Evolutionary conservation across 1,140 invertebrate genomes (phyloP), one percentile per base, ranked within the genome.

Genomic region (Procambarus virginalis): DNA sequence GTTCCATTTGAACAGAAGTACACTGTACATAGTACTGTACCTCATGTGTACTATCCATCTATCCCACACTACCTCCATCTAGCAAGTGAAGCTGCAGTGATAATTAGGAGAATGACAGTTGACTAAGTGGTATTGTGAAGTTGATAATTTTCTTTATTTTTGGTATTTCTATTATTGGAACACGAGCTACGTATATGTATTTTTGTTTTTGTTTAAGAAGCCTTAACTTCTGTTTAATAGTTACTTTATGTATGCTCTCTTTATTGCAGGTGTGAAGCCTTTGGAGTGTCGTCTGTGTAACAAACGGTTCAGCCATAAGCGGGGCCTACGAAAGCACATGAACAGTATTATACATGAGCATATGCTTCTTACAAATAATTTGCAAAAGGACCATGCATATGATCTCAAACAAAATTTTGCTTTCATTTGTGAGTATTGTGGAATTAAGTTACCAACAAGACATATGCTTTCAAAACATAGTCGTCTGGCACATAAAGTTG

Each of bases 361-460:
- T 60, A 81, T 73, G 45, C 64, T 88, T 34, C 79, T 73, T 3
- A 88, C 84, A 8, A 86, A 86, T 49, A 80, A 79, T 79, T 17
- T 88, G 46, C 64, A 88, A 46, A 88, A 88, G 14, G 86, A 88
- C 22, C 86, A 88, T 75, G 86, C 86, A n/a, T 88, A 88, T 75
- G 79, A 81, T 48, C 20, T 82, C 4, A 81, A 88, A 58, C 60
- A 88, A 6, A 86, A 79, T 48, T 80, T 76, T 64, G 86, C 60
- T 17, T 88, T 79, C 76, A 55, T 45, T 45, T 88, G 86, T 81
- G 86, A 88, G 20, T 81, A 81, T 75, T 88, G 86, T 60, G 79
- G 79, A 17, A 51, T 88, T 8, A 88, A 88, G 68, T 82, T 88
- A n/a, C 86, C 86, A 17, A 49, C 86, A 22, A 88, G 68, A 81